These are phyloP conservation scores for Cryptoprocta ferox DNA, from an alignment of 2,797 vertebrate genomes.

Conservation along the genomic window DNA sequence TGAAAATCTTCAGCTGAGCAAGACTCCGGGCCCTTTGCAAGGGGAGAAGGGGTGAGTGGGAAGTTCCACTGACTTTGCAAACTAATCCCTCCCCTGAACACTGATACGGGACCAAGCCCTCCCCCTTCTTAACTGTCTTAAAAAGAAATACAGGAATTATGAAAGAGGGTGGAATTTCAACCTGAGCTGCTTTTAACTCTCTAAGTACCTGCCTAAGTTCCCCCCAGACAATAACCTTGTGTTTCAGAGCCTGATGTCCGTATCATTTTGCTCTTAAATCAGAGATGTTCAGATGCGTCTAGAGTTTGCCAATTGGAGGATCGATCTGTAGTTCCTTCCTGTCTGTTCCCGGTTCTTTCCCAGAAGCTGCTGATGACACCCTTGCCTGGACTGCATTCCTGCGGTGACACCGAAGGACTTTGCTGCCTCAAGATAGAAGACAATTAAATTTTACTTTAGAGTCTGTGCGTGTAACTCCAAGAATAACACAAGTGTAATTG, in stretches of 20 bases:
- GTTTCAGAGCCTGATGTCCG: neutral
- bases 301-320: neutral
- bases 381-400: too few relatives aligned
- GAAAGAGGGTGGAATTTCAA: neutral
- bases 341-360: neutral
- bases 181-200: neutral
- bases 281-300: neutral
- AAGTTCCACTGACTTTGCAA: conserved; percentile 68
- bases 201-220: neutral
- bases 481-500: too few relatives aligned
- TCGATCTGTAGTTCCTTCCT: rapidly evolving
- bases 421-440: neutral
- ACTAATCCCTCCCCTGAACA: conserved; percentile 32
- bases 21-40: conserved; percentile 61
- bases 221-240: neutral
- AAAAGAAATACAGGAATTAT: conserved; percentile 11
- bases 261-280: neutral
- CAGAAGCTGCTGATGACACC: neutral
- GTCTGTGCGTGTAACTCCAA: neutral
- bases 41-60: conserved; percentile 27
- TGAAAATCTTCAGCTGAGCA: conserved; percentile 53
- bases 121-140: neutral
- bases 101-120: neutral
- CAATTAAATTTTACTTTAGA: neutral
- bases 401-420: neutral